phyloP scores from a whole-genome alignment of 2,113 vertebrate genomes.

The Dromas ardeola region DNA sequence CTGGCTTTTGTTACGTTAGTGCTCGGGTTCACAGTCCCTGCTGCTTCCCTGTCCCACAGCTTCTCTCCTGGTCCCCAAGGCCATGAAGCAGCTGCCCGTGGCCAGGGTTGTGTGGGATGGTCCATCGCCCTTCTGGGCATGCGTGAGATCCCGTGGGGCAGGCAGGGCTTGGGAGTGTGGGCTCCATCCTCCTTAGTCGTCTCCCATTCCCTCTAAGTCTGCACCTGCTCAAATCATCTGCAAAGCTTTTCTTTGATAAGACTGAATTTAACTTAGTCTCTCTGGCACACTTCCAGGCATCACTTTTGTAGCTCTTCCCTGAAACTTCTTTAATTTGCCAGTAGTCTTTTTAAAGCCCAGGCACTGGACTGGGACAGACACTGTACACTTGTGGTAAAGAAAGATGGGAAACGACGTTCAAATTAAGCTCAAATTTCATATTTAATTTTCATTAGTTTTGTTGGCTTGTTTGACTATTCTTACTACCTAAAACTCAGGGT shows the following conservation, averaged over 20 bases:
- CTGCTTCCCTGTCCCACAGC: background rate
- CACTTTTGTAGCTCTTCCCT: background rate
- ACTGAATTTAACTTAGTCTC: background rate
- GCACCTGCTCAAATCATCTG: background rate
- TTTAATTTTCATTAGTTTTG: background rate
- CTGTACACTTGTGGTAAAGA: background rate
- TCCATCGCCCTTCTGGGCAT: background rate
- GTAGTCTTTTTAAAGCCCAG: background rate
- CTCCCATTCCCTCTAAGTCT: background rate
- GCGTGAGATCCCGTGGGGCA: rapidly evolving
- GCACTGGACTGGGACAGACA: background rate
- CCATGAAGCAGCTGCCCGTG: background rate
- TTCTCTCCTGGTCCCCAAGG: background rate
- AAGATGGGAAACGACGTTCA: background rate
- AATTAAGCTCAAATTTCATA: background rate
- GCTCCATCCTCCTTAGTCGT: background rate
- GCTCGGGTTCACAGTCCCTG: background rate
- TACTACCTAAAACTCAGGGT: background rate
- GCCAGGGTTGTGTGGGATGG: background rate
- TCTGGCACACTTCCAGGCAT: background rate
- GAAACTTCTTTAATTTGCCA: background rate
- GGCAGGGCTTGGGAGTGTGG: background rate
- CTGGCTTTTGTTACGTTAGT: background rate
- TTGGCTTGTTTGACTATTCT: background rate
- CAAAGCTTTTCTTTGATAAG: background rate